These are phyloP conservation scores for Pseudolycoriella hygida DNA, from an alignment of 2,888 invertebrate genomes.

Conservation along the genomic window DNA sequence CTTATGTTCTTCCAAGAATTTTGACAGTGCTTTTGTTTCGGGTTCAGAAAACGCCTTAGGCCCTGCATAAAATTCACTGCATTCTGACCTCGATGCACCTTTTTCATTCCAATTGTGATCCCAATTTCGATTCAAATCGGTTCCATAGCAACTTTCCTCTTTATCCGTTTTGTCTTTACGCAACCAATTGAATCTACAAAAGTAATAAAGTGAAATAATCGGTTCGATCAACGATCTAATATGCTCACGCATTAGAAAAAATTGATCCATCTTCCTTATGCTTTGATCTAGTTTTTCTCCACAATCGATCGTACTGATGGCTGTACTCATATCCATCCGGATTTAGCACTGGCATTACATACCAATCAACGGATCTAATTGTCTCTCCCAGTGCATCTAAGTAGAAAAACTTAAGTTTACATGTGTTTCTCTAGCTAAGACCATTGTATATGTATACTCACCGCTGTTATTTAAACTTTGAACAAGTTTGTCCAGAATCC, in stretches of 20 bases:
- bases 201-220: background rate
- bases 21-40: slow-evolving; percentile 49
- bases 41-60: slow-evolving; percentile 58
- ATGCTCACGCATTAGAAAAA: slow-evolving; percentile 5
- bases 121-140: slow-evolving; percentile 65
- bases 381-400: slow-evolving; percentile 23
- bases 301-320: slow-evolving; percentile 54
- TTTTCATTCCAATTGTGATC: slow-evolving; percentile 52
- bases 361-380: slow-evolving; percentile 49
- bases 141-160: slow-evolving; percentile 41
- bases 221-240: background rate
- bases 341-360: slow-evolving; percentile 56
- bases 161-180: background rate
- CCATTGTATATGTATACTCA: no score
- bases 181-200: slow-evolving; percentile 6
- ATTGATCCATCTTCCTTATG: slow-evolving; percentile 16
- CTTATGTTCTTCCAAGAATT: slow-evolving; percentile 37
- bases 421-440: slow-evolving; percentile 31
- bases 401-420: background rate
- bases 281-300: slow-evolving; percentile 60
- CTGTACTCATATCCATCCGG: slow-evolving; percentile 65
- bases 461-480: slow-evolving; percentile 39
- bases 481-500: slow-evolving; percentile 49
- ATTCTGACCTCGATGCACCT: slow-evolving; percentile 55
- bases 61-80: slow-evolving; percentile 59